Conservation (phyloP, 2,797 vertebrate genomes). For the Eremophila alpestris region DNA sequence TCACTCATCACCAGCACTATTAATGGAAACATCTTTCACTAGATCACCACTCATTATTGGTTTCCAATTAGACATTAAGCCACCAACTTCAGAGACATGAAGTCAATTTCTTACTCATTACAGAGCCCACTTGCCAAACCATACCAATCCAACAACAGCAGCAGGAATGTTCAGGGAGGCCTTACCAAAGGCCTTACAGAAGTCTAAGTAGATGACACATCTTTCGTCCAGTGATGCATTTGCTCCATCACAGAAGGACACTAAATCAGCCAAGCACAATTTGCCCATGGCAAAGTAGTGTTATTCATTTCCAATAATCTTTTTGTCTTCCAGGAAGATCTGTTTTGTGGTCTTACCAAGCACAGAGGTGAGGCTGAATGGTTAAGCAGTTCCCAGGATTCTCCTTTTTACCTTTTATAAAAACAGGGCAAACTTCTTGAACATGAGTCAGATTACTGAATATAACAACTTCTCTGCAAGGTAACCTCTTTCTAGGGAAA, state of each 20-base stretch:
- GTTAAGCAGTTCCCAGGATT: neutral
- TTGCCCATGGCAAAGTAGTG: neutral
- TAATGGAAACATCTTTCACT: neutral
- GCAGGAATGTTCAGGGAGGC: neutral
- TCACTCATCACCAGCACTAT: rapidly evolving
- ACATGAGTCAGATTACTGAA: neutral
- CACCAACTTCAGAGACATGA: neutral
- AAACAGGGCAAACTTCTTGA: neutral
- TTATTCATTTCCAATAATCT: rapidly evolving
- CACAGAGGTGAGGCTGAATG: neutral
- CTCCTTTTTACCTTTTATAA: neutral
- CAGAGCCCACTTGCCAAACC: neutral
- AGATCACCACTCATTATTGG: neutral
- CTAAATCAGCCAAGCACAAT: neutral
- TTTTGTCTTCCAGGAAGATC: neutral
- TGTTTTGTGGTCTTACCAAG: neutral
- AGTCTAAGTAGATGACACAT: neutral
- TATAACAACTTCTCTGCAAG: neutral
- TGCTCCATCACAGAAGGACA: neutral
- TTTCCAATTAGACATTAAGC: neutral
- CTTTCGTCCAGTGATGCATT: neutral
- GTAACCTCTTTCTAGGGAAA: neutral
- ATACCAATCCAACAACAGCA: neutral
- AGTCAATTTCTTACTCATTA: neutral
- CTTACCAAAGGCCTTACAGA: neutral